phyloP scores from a whole-genome alignment of 1,140 invertebrate genomes.

The Papilio aristodemus region DNA sequence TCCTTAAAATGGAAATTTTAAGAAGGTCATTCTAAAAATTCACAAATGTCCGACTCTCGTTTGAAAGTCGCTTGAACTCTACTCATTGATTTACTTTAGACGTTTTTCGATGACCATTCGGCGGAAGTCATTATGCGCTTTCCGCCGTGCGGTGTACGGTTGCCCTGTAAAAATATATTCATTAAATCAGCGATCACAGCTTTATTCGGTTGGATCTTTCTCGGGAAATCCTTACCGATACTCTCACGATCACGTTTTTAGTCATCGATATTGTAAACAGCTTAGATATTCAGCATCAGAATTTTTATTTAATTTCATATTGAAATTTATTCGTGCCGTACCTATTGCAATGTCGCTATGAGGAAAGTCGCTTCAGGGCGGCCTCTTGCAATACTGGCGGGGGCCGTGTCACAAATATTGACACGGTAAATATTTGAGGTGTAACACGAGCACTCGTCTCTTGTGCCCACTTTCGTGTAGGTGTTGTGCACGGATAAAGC shows the following conservation, averaged over 20 bases:
- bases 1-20: conserved; percentile 3
- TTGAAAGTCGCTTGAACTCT: conserved; percentile 45
- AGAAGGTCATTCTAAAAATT: conserved; percentile 19
- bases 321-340: not conserved
- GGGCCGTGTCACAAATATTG: conserved; percentile 73
- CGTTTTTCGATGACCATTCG: conserved; percentile 66
- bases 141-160: conserved; percentile 63
- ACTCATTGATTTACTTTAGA: conserved; percentile 62
- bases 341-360: conserved; percentile 36
- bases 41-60: not conserved
- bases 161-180: conserved; percentile 74
- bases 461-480: conserved; percentile 54
- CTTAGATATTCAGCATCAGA: conserved; percentile 27
- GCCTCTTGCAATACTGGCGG: conserved; percentile 56
- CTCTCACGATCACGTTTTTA: conserved; percentile 40
- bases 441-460: conserved; percentile 57
- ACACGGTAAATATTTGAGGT: conserved; percentile 67
- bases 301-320: not conserved
- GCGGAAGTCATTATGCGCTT: conserved; percentile 78
- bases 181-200: conserved; percentile 68
- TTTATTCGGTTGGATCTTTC: conserved; percentile 49
- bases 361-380: conserved; percentile 41
- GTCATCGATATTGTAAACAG: conserved; percentile 29
- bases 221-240: conserved; percentile 41
- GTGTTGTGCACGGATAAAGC: conserved; percentile 56